These are phyloP conservation scores for Halcyon chelicuti DNA, from an alignment of 2,797 vertebrate genomes.

Conservation along the genomic window DNA sequence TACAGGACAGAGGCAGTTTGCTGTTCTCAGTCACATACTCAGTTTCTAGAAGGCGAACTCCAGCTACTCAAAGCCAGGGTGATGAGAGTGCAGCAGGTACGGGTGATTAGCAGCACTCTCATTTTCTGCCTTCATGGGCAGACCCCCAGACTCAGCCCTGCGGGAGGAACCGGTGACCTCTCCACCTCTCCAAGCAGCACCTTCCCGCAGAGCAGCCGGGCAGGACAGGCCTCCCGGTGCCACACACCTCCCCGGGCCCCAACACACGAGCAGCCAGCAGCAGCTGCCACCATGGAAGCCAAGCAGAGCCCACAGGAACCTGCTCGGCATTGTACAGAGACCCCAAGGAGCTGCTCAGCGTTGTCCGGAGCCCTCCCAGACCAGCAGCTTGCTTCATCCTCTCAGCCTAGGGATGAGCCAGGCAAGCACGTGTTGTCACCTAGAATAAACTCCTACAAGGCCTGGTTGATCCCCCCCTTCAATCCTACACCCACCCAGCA, in stretches of 20 bases:
- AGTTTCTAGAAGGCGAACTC: not conserved
- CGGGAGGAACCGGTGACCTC: not conserved
- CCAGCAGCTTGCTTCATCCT: not conserved
- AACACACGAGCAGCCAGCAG: not conserved
- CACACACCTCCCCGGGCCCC: not conserved
- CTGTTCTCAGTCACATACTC: not conserved
- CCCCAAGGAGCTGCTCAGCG: not conserved
- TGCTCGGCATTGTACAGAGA: not conserved
- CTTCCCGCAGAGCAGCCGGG: not conserved
- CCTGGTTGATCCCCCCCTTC: not conserved
- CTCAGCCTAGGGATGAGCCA: not conserved
- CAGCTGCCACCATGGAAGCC: not conserved
- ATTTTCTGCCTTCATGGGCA: not conserved
- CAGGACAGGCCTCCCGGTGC: no score
- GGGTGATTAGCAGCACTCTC: not conserved
- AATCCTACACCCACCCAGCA: not conserved
- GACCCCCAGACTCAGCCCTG: rapidly evolving
- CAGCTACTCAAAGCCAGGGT: not conserved
- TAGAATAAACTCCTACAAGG: not conserved
- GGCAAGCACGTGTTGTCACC: rapidly evolving
- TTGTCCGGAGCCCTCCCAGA: not conserved
- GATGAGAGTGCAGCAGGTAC: not conserved
- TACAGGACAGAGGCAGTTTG: not conserved
- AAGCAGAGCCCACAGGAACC: not conserved
- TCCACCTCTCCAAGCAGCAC: not conserved